Percentiles rank a stretch among this genome's conserved stretches.
phyloP scores from a whole-genome alignment of 64 coral and sea anemone species.

The Porites australiensis region DNA sequence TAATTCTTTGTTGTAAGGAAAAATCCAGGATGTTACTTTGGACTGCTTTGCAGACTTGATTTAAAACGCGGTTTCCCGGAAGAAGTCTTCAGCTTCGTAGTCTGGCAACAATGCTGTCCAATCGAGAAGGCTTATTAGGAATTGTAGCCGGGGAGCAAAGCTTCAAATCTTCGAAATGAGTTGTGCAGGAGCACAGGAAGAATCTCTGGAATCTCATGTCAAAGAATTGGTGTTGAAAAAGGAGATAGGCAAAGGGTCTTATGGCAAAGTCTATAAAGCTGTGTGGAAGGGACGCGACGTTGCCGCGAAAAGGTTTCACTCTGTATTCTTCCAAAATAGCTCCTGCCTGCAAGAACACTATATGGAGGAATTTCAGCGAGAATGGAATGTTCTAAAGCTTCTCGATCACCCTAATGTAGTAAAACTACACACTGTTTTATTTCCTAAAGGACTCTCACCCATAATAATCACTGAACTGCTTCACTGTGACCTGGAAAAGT shows the following conservation, averaged over 20 bases:
- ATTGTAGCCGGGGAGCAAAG: background rate
- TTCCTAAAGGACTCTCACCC: conserved; percentile 63
- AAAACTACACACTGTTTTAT: conserved; percentile 73
- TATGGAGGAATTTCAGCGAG: conserved; percentile 69
- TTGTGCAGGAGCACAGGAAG: background rate
- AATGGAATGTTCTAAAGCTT: conserved; percentile 66
- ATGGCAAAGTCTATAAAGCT: conserved; percentile 83
- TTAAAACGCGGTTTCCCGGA: too few relatives aligned
- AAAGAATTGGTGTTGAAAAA: conserved; percentile 1
- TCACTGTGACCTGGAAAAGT: conserved; percentile 73
- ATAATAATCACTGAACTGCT: conserved; percentile 89
- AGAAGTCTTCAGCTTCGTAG: too few relatives aligned
- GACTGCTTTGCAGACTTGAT: too few relatives aligned
- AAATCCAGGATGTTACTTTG: too few relatives aligned
- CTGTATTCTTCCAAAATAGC: conserved; percentile 49
- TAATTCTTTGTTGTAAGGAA: too few relatives aligned
- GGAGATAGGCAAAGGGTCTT: conserved; percentile 84
- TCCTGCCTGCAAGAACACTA: conserved; percentile 55
- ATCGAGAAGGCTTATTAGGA: background rate
- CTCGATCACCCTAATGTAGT: conserved; percentile 86
- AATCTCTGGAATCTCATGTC: conserved; percentile 18
- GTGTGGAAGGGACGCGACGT: conserved; percentile 69
- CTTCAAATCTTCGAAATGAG: background rate
- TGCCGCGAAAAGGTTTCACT: conserved; percentile 80
- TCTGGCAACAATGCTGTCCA: too few relatives aligned